These are phyloP conservation scores for Sthenelais limicola DNA, from an alignment of 2,888 invertebrate species.

Conservation along the genomic window DNA sequence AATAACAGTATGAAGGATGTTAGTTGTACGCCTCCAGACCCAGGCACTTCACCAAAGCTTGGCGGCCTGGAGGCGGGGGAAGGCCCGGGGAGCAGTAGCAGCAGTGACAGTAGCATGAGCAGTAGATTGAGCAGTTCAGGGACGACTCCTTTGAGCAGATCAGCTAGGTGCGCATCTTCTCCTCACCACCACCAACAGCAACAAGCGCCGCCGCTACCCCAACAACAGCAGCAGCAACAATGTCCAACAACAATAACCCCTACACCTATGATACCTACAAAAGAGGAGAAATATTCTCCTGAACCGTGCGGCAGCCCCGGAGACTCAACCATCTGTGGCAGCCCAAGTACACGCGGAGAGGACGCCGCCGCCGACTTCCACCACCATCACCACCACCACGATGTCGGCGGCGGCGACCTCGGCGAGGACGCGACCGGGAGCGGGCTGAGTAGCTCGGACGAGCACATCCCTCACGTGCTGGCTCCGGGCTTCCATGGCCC, in stretches of 20 bases:
- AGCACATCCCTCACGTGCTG: slow-evolving; percentile 70
- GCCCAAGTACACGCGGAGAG: slow-evolving; percentile 26
- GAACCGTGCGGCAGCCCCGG: slow-evolving; percentile 38
- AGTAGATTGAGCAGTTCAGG: not conserved
- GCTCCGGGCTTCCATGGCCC: slow-evolving; percentile 72
- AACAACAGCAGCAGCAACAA: slow-evolving; percentile 35
- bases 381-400: not conserved
- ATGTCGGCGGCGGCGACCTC: slow-evolving; percentile 12
- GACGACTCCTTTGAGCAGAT: no score
- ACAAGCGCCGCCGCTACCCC: slow-evolving; percentile 6
- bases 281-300: slow-evolving; percentile 20
- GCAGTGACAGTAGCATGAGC: slow-evolving; percentile 1
- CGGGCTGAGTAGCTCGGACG: slow-evolving; percentile 53
- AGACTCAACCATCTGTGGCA: slow-evolving; percentile 39
- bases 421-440: slow-evolving; percentile 54
- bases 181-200: slow-evolving; percentile 18
- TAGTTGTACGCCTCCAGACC: slow-evolving; percentile 6
- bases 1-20: not conserved
- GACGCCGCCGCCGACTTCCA: slow-evolving; percentile 17
- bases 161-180: slow-evolving; percentile 9
- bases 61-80: not conserved
- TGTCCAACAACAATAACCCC: slow-evolving; percentile 33
- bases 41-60: not conserved
- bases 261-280: not conserved
- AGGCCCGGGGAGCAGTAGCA: not conserved